Percentiles rank a stretch among this genome's conserved stretches.
phyloP scores from a whole-genome alignment of 2,888 invertebrate species.

The Cenopis cana region DNA sequence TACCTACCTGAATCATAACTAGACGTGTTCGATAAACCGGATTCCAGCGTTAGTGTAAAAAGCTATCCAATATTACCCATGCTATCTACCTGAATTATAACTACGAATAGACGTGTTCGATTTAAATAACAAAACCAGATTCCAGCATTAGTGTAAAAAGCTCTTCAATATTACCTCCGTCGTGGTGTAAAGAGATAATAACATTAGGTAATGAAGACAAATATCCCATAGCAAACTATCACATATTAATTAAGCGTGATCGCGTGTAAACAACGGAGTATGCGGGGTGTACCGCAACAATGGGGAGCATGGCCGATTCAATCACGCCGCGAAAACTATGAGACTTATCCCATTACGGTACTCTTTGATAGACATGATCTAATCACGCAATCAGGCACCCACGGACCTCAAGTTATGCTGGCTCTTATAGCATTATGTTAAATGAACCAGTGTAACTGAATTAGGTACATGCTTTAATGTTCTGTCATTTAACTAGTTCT shows the following conservation, averaged over 20 bases:
- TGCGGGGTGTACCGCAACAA: slow-evolving; percentile 60
- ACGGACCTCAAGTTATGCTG: slow-evolving; percentile 22
- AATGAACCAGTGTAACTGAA: not conserved
- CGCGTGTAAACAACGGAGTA: slow-evolving; percentile 63
- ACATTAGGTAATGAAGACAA: slow-evolving; percentile 28
- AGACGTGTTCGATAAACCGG: not conserved
- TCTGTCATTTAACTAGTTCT: not conserved
- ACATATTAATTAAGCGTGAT: slow-evolving; percentile 58
- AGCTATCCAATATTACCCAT: slow-evolving; percentile 19
- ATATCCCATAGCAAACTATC: slow-evolving; percentile 31
- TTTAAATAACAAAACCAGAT: slow-evolving; percentile 9
- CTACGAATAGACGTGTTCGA: not conserved
- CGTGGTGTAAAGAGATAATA: slow-evolving; percentile 12
- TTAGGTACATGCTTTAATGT: slow-evolving; percentile 2
- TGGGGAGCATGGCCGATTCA: slow-evolving; percentile 58
- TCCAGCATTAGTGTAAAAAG: not conserved
- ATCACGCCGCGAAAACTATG: slow-evolving; percentile 62
- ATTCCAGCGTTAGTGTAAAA: not conserved
- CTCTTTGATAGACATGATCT: slow-evolving; percentile 48
- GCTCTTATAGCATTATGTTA: slow-evolving; percentile 11
- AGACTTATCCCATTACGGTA: slow-evolving; percentile 71
- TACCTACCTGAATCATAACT: no score
- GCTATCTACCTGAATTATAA: no score
- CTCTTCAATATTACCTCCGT: slow-evolving; percentile 20
- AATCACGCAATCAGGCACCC: slow-evolving; percentile 38